Base-by-base conservation (phyloP, 1,140 invertebrate genomes). In the Listronotus bonariensis region DNA sequence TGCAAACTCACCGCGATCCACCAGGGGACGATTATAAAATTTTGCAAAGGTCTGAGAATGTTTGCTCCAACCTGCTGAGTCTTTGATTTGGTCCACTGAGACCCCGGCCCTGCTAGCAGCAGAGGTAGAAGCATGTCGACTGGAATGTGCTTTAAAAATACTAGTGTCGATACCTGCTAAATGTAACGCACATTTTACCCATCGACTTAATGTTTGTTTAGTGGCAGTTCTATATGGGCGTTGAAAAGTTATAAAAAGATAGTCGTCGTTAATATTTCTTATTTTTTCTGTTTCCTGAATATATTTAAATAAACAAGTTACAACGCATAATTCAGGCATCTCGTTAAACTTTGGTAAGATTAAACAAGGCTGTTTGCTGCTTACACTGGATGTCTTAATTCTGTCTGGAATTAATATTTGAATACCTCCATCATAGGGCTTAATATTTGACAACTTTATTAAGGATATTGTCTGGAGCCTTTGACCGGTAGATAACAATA, bases 401-500 rank as follows among this genome's bases (percentile, higher is more conserved):
- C 8, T n/a, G 18, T 46, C 56, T 15, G 26, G 6, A 3, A 59
- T 59, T 0, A 38, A 26, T 9, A 59, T 59, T 7, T 32, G 31
- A 82, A 90, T 14, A 87, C 88, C 64, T 58, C 65, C 68, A 9
- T 18, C 46, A 14, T 45, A 17, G n/a, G 9, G 10, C 0, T 7
- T n/a, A 11, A 49, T 42, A 38, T 42, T 32, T 42, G 48, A 43
- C 42, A 36, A 48, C 46, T 51, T 43, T 17, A 52, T 65, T 6
- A 57, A 18, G 8, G 58, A 53, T 6, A 31, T 48, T 11, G 60
- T 63, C 42, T 57, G 61, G 11, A 55, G 43, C 15, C 68, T 11
- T 17, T 68, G 62, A 4, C 61, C 69, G 15, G 68, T 72, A 17
- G 60, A 36, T 26, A 72, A 15, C 10, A 54, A 53, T 32, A 70